Evolutionary conservation across 2,888 invertebrate genomes (phyloP).

Genomic region (Steromphala cineraria): DNA sequence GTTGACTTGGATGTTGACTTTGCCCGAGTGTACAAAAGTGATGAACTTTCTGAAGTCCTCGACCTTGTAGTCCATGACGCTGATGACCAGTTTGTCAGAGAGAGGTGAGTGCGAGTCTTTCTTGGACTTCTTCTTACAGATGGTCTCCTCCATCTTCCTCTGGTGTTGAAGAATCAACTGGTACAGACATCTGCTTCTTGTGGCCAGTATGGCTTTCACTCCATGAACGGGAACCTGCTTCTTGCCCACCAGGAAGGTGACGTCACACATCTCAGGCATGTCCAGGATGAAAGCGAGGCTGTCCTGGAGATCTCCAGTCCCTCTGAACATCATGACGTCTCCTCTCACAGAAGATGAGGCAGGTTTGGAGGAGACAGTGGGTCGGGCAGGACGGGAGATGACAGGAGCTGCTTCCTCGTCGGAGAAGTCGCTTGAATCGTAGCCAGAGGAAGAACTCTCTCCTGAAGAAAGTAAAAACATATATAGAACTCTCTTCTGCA

Average conservation of each 20-base stretch:
- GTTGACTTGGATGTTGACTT: neutral
- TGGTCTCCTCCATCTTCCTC: neutral
- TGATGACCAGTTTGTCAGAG: neutral
- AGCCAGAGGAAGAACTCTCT: neutral
- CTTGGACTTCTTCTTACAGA: neutral
- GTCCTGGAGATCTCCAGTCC: neutral
- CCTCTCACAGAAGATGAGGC: neutral
- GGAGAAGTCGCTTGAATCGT: neutral
- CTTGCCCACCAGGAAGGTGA: neutral
- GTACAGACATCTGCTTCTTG: constrained; percentile 14
- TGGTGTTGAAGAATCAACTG: constrained; percentile 10
- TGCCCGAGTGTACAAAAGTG: constrained; percentile 8
- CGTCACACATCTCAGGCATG: constrained; percentile 12
- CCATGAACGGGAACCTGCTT: neutral
- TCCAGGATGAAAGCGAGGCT: constrained; percentile 2
- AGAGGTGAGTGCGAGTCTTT: neutral
- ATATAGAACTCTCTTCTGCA: too few relatives aligned
- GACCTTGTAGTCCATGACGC: neutral
- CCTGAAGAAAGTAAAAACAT: neutral
- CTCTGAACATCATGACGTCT: constrained; percentile 2
- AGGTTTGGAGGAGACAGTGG: neutral
- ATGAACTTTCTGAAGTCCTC: neutral
- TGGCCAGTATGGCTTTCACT: constrained; percentile 16
- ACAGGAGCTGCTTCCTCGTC: neutral
- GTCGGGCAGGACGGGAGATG: neutral